Base-by-base conservation (phyloP, 1,140 invertebrate genomes). In the Holotrichia oblita region DNA sequence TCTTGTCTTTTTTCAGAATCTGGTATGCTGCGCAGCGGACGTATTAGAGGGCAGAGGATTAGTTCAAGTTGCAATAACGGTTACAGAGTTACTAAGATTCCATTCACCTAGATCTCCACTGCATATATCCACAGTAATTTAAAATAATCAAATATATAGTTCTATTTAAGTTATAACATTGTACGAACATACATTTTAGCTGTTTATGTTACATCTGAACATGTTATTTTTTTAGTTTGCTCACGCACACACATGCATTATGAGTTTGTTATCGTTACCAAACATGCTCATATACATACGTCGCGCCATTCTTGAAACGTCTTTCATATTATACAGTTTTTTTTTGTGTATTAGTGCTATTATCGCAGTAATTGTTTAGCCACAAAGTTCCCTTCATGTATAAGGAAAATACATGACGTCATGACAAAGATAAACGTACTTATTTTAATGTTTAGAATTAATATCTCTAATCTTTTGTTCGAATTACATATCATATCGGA, bases 11-110 rank as follows among this genome's bases (percentile, higher is more conserved):
- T n/a, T n/a, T n/a, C n/a, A 96, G 95, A 95, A 95, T 85, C 88
- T 96, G 79, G 90, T 96, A 83, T 96, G 95, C 88, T 95, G 94
- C 85, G 91, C 95, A 44, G 93, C 94, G 59, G 95, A 97, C 84
- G 93, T 97, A 6, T 87, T 97, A 17, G 95, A 96, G 88, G 94
- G 94, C 41, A 92, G 94, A 85, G 94, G 94, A 6, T 89, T 94
- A 6, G 93, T 96, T 0, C 93, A 95, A 83, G 92, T 96, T 20
- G 94, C 95, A 34, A 93, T 96, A 48, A 96, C 95, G 0, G 94
- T 97, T 6, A 91, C 92, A 6, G 94, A 95, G 87, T 86, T 96
- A 7, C 87, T 95, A 55, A 89, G 93, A 79, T 91, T 94, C 83
- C 92, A 95, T 80, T 87, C 87, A 22, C 87, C 87, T 7, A 86